These are phyloP conservation scores for Cheilosia scutellata DNA, from an alignment of 2,888 invertebrate genomes.

Conservation along the genomic window DNA sequence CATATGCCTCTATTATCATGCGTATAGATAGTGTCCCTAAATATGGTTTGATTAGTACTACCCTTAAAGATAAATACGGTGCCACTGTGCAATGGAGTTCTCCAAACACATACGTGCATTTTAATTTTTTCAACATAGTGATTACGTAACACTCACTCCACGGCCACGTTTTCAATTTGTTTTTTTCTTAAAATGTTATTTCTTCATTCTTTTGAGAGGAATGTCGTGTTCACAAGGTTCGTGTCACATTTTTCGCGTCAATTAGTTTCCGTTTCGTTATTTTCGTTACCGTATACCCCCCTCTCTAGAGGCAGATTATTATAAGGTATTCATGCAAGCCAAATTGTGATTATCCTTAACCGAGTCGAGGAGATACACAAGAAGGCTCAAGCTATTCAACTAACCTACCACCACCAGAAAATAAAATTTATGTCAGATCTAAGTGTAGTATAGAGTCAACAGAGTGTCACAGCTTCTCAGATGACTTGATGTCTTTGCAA, in stretches of 20 bases:
- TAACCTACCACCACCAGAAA: conserved; percentile 56
- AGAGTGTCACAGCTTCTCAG: conserved; percentile 31
- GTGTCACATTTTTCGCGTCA: conserved; percentile 35
- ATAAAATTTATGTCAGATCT: conserved; percentile 45
- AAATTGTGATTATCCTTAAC: conserved; percentile 60
- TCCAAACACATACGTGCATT: conserved; percentile 49
- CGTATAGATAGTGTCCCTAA: too few species aligned
- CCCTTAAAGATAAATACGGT: not conserved
- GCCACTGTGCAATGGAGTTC: conserved; percentile 7
- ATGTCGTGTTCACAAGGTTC: not conserved
- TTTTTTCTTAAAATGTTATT: conserved; percentile 15
- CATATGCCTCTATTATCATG: too few species aligned
- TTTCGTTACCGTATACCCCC: conserved; percentile 10
- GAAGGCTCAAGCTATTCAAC: conserved; percentile 38
- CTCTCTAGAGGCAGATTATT: conserved; percentile 26
- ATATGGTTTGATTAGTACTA: not conserved
- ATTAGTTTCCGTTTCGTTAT: conserved; percentile 60
- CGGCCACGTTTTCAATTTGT: conserved; percentile 22
- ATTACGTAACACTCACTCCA: conserved; percentile 6
- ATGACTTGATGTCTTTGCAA: conserved; percentile 33
- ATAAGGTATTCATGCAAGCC: conserved; percentile 36
- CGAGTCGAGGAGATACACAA: not conserved
- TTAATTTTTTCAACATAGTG: conserved; percentile 6
- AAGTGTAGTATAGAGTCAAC: conserved; percentile 48
- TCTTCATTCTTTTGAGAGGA: conserved; percentile 29